Base-by-base conservation (phyloP, 1,140 invertebrate species). In the Drosophila takahashii region DNA sequence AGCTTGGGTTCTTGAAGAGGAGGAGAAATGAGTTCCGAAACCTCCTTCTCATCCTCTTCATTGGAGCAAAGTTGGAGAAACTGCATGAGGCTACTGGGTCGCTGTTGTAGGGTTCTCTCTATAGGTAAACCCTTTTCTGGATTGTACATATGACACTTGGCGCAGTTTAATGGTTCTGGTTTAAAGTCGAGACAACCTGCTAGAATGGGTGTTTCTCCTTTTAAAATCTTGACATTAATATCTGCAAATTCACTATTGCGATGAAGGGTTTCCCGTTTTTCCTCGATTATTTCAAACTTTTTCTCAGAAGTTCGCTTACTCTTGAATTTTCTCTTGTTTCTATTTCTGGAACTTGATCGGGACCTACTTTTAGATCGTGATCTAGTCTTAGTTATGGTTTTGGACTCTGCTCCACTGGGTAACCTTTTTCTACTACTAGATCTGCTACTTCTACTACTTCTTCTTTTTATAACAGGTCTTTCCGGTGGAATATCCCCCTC, bases 71-170 rank as follows among this genome's bases (percentile, higher is more conserved):
- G 15, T 7, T 15, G n/a, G 41, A 77, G 50, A 27, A 77, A 77
- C 54, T 51, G 54, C 51, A 56, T 77, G 15, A 81, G 10, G n/a
- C 53, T 80, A 27, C 78, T 80, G 10, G 41, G 56, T 11, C 78
- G 65, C 2, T 15, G 51, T 3, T 26, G 44, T 1, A 22, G 9
- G 16, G 2, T 9, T 27, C 3, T 9, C 1, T 7, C 9, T 2
- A 15, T 15, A 1, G 10, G 47, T 10, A 48, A 16, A 9, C 47
- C 48, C 13, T 37, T n/a, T 22, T 42, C 8, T 6, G 61, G 61
- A 32, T 76, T 29, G 41, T 53, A 76, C 0, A n/a, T 16, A 2
- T 59, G 34, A 10, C 61, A 76, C 11, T 53, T 29, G 22, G 45
- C 36, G 41, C 53, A 58, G 1, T 47, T 32, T 10, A 16, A 13